Base-by-base conservation (phyloP, 2,888 invertebrate species). In the Acrocyrtus sp. region DNA sequence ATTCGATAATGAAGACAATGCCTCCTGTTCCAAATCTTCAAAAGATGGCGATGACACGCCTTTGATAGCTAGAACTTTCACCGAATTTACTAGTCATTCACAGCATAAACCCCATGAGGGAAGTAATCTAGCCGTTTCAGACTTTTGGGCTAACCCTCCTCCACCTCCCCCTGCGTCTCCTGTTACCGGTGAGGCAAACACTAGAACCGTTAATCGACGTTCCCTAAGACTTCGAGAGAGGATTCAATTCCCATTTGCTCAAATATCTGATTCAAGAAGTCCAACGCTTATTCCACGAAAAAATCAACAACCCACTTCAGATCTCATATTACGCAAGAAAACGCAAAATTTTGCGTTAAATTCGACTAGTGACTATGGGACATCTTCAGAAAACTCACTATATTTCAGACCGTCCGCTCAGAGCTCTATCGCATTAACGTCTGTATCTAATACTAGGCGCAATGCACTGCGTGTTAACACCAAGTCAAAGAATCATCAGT, bases 361-460 rank as follows among this genome's bases (percentile, higher is more conserved):
- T n/a, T n/a, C n/a, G n/a, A n/a, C 3, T 19, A 75, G 78, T 60
- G 80, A 80, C 45, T 80, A 80, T 73, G 80, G 80, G 12, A 80
- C 80, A 26, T 73, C 77, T 1, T 80, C 80, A 5, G 80, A 79
- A 56, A 62, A 67, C 39, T 75, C 54, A 0, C 24, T 62, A 3
- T 62, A 56, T n/a, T 21, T 56, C 17, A 34, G 22, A 5, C 26
- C 39, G 15, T 21, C 56, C 1, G n/a, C n/a, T n/a, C 45, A 51
- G 21, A 45, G 5, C 45, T 45, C 24, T n/a, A 51, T 24, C 27
- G n/a, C n/a, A n/a, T n/a, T n/a, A 56, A 54, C 19, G 8, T 17
- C 54, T 34, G 29, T 19, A 5, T 34, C 34, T 47, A 1, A 22
- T 34, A 56, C 24, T 41, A 34, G 8, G 26, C 45, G 10, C 27